Conservation (phyloP, 2,797 vertebrate species). For the Lateolabrax maculatus region DNA sequence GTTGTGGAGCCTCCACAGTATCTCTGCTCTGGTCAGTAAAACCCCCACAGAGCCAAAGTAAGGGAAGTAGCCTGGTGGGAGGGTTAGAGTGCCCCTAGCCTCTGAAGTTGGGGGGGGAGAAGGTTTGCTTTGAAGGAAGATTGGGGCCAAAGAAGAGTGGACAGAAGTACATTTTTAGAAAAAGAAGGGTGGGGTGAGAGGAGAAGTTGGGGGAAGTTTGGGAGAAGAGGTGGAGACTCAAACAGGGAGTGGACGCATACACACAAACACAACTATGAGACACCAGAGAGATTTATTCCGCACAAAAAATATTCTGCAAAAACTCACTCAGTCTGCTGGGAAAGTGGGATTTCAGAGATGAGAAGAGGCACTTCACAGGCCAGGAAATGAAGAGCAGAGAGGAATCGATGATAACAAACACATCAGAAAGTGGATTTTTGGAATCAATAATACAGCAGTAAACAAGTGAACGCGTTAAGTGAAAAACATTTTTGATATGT, state of each 20-base stretch:
- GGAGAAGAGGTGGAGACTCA: conserved; percentile 10
- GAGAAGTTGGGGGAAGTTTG: not conserved
- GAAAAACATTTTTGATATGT: conserved; percentile 12
- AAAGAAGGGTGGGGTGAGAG: conserved; percentile 3
- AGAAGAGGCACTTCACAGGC: conserved; percentile 28
- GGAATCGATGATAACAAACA: conserved; percentile 15
- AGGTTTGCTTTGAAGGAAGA: conserved; percentile 22
- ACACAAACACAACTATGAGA: not conserved
- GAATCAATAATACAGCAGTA: conserved; percentile 21
- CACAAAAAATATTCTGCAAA: conserved; percentile 8
- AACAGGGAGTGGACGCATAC: not conserved
- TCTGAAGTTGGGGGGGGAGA: conserved; percentile 20
- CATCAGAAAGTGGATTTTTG: conserved; percentile 7
- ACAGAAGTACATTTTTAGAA: conserved; percentile 34
- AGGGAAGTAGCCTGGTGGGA: not conserved
- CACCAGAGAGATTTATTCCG: not conserved
- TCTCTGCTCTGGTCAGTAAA: conserved; percentile 37
- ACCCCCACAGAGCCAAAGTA: conserved; percentile 14
- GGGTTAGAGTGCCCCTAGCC: conserved; percentile 16
- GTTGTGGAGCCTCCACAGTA: conserved; percentile 3
- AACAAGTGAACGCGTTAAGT: conserved; percentile 11
- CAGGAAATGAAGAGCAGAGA: conserved; percentile 16
- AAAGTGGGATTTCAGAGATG: not conserved
- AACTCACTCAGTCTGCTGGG: not conserved
- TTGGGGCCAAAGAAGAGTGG: conserved; percentile 27